Percentiles rank a stretch among this genome's conserved stretches.
Conservation (phyloP, 2,113 vertebrate genomes). For the Aegithalos caudatus region DNA sequence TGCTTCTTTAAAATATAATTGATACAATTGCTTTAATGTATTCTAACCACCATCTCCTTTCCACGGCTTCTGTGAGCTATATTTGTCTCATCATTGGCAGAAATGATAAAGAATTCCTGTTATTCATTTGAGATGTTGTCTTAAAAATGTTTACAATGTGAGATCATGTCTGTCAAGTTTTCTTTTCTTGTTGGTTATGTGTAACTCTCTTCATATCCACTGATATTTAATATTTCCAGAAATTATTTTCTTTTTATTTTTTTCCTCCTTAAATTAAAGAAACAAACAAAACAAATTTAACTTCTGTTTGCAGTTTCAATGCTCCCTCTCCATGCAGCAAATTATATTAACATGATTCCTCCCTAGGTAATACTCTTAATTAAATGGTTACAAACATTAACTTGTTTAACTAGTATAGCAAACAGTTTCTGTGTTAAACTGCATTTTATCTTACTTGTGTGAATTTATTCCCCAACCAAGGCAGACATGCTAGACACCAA, state of each 20-base stretch:
- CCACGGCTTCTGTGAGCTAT: not conserved
- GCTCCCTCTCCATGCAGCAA: not conserved
- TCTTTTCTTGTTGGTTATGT: not conserved
- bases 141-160: not conserved
- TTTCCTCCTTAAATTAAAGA: not conserved
- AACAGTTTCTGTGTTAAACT: not conserved
- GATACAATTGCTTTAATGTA: not conserved
- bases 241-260: not conserved
- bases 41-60: not conserved
- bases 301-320: not conserved
- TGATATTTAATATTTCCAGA: not conserved
- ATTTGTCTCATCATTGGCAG: not conserved
- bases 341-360: not conserved
- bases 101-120: not conserved
- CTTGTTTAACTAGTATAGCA: not conserved
- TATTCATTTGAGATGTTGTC: not conserved
- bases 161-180: not conserved
- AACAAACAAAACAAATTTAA: not conserved
- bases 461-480: not conserved
- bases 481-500: not conserved
- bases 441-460: not conserved
- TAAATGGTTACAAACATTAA: not conserved
- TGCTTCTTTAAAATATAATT: not conserved
- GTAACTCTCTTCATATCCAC: not conserved
- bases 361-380: not conserved